Conservation (phyloP, 2,888 invertebrate species). For the Clitarchus hookeri region DNA sequence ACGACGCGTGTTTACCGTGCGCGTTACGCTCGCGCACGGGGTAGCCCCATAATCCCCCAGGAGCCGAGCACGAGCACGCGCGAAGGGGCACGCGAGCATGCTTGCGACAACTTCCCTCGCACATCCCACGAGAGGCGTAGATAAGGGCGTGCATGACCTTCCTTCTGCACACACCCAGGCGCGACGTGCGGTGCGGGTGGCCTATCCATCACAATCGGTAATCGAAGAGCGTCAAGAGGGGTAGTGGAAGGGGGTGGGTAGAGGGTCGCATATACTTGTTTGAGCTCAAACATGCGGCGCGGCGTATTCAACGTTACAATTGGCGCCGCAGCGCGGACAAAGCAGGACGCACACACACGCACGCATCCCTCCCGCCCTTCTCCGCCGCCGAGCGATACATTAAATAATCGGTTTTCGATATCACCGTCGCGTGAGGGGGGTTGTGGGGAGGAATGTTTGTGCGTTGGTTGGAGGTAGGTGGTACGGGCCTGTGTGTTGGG, state of each 20-base stretch:
- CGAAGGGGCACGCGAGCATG: background rate
- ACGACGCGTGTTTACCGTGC: background rate
- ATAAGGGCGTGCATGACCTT: background rate
- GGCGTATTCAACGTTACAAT: background rate
- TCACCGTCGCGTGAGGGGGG: background rate
- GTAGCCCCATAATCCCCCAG: background rate
- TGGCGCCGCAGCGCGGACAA: background rate
- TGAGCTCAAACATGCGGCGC: background rate
- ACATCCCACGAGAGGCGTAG: background rate
- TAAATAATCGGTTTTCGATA: conserved; percentile 14
- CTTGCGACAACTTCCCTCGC: too few relatives aligned
- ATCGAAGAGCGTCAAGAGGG: background rate
- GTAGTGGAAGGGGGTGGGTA: background rate
- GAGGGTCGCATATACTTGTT: background rate
- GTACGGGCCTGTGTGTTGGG: background rate
- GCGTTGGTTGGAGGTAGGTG: background rate
- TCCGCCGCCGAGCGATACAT: background rate
- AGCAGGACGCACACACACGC: too few relatives aligned
- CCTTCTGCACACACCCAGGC: background rate
- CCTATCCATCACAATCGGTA: background rate
- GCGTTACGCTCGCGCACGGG: background rate
- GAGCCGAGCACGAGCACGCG: background rate
- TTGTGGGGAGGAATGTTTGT: background rate
- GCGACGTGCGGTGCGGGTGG: background rate
- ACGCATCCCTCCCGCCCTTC: background rate